Evolutionary conservation across 1,140 invertebrate genomes (phyloP), one percentile per base, ranked within the genome.

Genomic region (Antheraea pernyi): DNA sequence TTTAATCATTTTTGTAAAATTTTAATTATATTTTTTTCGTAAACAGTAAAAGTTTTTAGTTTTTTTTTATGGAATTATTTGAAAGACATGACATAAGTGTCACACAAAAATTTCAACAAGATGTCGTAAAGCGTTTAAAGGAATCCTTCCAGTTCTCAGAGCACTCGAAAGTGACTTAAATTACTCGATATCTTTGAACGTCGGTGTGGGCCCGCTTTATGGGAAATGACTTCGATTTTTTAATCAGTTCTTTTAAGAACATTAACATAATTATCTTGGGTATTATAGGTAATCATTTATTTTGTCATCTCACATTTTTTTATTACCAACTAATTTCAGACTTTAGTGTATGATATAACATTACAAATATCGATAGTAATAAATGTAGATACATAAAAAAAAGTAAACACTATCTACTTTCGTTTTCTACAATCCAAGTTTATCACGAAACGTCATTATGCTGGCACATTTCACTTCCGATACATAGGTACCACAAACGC

Each of bases 361-460:
- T 42, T 42, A 30, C 22, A 30, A 30, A 30, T 30, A 30, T 30
- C 22, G 22, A 30, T 30, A 30, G 22, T 30, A 30, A 30, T 30
- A 30, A 30, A 30, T 1, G 22, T 30, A 30, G 4, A 30, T 30
- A 30, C 1, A 30, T 30, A 30, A 30, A 30, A 30, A 30, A 30
- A 30, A 30, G 19, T 22, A 61, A 22, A 13, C 19, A 19, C 22
- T 61, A 61, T 22, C n/a, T 22, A 69, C 42, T 42, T 67, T 60
- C 48, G 42, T 16, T 37, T 53, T 13, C 11, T 53, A 42, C 39
- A 42, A 42, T 11, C 7, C 11, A 42, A 42, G 39, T 42, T 42
- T 42, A 42, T 42, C 39, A 42, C 13, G 30, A 68, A 69, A 76
- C 67, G 65, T 77, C 72, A 74, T 77, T 77, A 73, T 64, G 69